These are phyloP conservation scores for Synanthedon andrenaeformis DNA, from an alignment of 2,888 invertebrate genomes.

Conservation along the genomic window DNA sequence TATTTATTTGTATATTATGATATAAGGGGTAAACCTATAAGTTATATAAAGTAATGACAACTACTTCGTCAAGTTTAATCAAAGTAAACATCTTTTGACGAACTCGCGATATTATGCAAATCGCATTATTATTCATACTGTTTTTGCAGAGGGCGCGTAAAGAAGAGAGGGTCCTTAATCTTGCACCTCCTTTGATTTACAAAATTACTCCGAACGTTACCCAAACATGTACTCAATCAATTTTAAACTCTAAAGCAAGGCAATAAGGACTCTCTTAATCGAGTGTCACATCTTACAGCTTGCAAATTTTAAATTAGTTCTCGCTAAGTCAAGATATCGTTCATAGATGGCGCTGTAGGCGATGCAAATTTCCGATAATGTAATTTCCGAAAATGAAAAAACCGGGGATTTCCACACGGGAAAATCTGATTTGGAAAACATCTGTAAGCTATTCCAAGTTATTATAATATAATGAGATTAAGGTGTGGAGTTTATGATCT, in stretches of 20 bases:
- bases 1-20: too few species aligned
- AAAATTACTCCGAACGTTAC: slow-evolving; percentile 20
- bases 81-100: slow-evolving; percentile 57
- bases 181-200: slow-evolving; percentile 29
- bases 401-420: slow-evolving; percentile 40
- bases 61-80: slow-evolving; percentile 39
- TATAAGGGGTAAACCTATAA: too few species aligned
- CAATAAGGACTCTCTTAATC: slow-evolving; percentile 3
- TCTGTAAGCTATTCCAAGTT: slow-evolving; percentile 60
- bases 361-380: slow-evolving; percentile 63
- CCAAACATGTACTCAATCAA: slow-evolving; percentile 8
- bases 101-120: slow-evolving; percentile 61
- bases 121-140: slow-evolving; percentile 68
- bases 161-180: slow-evolving; percentile 54
- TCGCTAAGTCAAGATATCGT: slow-evolving; percentile 9
- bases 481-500: slow-evolving; percentile 52
- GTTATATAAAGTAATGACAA: slow-evolving; percentile 10
- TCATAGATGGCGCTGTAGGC: slow-evolving; percentile 62
- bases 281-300: too few species aligned
- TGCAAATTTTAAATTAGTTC: too few species aligned
- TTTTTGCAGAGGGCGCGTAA: slow-evolving; percentile 59
- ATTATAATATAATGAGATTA: slow-evolving; percentile 65
- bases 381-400: slow-evolving; percentile 61
- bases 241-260: slow-evolving; percentile 15
- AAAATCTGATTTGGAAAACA: slow-evolving; percentile 62